These are phyloP conservation scores for Melopsittacus undulatus DNA, from an alignment of 2,797 vertebrate species.

Conservation along the genomic window DNA sequence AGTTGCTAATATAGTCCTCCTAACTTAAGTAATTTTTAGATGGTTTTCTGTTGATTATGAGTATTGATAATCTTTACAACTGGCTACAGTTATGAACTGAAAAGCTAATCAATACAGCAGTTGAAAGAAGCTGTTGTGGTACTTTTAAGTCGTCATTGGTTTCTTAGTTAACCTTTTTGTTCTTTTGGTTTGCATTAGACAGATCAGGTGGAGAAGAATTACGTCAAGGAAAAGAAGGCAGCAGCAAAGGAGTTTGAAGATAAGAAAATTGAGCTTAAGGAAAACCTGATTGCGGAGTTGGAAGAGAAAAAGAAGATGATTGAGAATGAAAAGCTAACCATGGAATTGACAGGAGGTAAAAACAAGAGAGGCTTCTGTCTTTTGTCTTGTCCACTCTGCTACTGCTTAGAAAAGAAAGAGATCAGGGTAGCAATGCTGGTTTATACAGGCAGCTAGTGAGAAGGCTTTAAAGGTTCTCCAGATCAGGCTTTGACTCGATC, in stretches of 20 bases:
- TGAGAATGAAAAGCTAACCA: constrained; percentile 97
- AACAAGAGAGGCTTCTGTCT: neutral
- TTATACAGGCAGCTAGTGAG: neutral
- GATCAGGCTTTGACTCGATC: neutral
- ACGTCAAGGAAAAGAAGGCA: constrained; percentile 97
- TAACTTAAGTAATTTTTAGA: neutral
- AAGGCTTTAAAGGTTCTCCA: neutral
- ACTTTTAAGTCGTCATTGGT: neutral
- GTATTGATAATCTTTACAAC: neutral
- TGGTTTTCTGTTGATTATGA: neutral
- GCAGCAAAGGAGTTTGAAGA: constrained; percentile 99
- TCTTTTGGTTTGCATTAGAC: constrained; percentile 79
- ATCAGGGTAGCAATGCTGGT: neutral
- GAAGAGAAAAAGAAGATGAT: constrained; percentile 99
- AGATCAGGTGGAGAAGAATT: constrained; percentile 97
- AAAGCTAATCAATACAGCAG: neutral
- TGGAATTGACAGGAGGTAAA: constrained; percentile 97
- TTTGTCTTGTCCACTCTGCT: neutral
- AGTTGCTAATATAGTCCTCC: neutral
- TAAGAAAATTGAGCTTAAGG: constrained; percentile 98
- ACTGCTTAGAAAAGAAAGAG: neutral
- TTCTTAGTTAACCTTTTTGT: constrained; percentile 9
- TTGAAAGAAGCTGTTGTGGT: neutral
- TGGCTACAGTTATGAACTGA: neutral
- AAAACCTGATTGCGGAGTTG: constrained; percentile 94